Evolutionary conservation across 2,888 invertebrate species (phyloP), one percentile per base, ranked within the genome.

Genomic region (Trilocha varians): DNA sequence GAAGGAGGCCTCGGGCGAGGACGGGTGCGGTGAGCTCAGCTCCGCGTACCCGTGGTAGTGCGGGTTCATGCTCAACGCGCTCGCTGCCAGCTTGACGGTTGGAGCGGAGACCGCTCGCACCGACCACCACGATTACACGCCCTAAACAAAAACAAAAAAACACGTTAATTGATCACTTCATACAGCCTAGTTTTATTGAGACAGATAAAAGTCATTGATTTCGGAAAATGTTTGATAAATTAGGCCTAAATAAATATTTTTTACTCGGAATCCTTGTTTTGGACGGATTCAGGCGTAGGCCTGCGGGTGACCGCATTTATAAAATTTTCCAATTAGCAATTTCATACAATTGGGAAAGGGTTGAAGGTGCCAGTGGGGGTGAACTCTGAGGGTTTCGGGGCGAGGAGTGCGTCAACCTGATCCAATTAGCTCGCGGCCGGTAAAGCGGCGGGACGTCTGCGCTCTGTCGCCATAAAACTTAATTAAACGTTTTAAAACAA

Each of bases 31-130:
- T 70, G 92, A 91, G 85, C 91, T 91, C 64, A 93, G 89, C 88
- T 92, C 92, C 87, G 91, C 89, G 87, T 92, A 93, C 87, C 92
- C 91, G 89, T 93, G 93, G 89, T 93, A 94, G 87, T 93, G 93
- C 88, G 94, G 93, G 91, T 94, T 95, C 94, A 95, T 94, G 87
- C 93, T 92, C 86, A 91, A 88, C 84, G 91, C 89, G 87, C 92
- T 91, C 90, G 92, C 92, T 88, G 93, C 93, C 93, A 93, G 93
- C 89, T 93, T 93, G 93, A 88, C 89, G 90, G 88, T 88, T 86
- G 80, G 80, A 87, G 83, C 87, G 84, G 83, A 59, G 54, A 75
- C 79, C 83, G 83, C 83, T 78, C 82, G 71, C 75, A 59, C 71
- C 64, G 61, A 71, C 70, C 80, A 77, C 82, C 78, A 78, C 84